Evolutionary conservation across 1,140 invertebrate species (phyloP), one percentile per base, ranked within the genome.

Genomic region (Caenorhabditis remanei): DNA sequence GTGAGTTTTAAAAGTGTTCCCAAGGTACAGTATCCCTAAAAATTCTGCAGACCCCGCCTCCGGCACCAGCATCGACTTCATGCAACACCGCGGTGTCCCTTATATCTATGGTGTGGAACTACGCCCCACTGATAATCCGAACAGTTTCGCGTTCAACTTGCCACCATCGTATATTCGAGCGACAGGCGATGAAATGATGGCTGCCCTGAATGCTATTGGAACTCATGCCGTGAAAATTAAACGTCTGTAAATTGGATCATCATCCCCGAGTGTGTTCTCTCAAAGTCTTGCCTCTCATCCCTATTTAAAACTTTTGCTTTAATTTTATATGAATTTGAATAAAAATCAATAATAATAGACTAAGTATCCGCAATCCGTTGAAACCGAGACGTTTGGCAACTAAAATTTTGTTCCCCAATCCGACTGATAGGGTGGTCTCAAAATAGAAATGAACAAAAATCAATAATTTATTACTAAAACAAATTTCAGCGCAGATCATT

Each of bases 81-180:
- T 92, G 90, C 91, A 91, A 71, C 75, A 90, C 61, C 88, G 84
- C 2, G 90, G 90, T 8, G 90, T 92, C 1, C 91, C 91, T 16
- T 91, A 91, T 83, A 91, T 92, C 55, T 92, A 92, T 82, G 91
- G 91, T 3, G 89, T 92, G 50, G 91, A 92, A 86, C 79, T 92
- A 50, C 65, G 91, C 19, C 91, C 91, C 13, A 87, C 90, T 71
- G 91, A 92, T 55, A 63, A 87, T 8, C 87, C 89, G 40, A 84
- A 89, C 53, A 87, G 55, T 55, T 89, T 89, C 75, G 91, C 87
- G 5, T 91, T 92, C 67, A 88, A 88, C 40, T 85, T 89, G 14
- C 89, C 90, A 24, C 75, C 88, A 16, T 65, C 41, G 16, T 88
- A 63, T 58, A 90, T 90, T 87, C 40, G 61, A 83, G 89, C 89